Evolutionary conservation across 2,113 vertebrate species (phyloP).

Genomic region (Brachyhypopomus occidentalis): DNA sequence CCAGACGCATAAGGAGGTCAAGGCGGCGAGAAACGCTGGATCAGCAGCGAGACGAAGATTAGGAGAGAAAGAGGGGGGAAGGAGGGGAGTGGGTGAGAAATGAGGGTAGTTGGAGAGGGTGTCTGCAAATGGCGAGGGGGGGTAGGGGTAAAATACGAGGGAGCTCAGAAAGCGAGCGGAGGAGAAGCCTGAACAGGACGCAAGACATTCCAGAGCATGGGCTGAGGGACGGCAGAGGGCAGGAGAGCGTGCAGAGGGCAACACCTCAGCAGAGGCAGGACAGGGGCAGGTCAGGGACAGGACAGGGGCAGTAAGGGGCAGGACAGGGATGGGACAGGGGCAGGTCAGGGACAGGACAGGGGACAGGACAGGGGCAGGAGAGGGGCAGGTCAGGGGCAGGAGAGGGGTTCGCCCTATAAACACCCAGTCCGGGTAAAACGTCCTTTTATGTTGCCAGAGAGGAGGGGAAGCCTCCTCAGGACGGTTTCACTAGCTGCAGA

Average conservation of each 20-base stretch:
- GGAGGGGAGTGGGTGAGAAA: slow-evolving; percentile 12
- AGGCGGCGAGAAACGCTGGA: slow-evolving; percentile 27
- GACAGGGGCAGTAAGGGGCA: slow-evolving; percentile 60
- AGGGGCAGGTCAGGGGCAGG: slow-evolving; percentile 42
- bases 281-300: slow-evolving; percentile 40
- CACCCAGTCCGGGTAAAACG: slow-evolving; percentile 66
- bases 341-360: slow-evolving; percentile 44
- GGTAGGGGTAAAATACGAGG: slow-evolving; percentile 25
- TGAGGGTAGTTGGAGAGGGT: not conserved
- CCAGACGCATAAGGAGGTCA: slow-evolving; percentile 27
- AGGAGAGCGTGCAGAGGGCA: slow-evolving; percentile 60
- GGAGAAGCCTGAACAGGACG: slow-evolving; percentile 29
- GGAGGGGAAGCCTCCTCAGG: slow-evolving; percentile 19
- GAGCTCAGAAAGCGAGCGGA: slow-evolving; percentile 9
- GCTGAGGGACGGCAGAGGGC: slow-evolving; percentile 57
- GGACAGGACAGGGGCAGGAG: slow-evolving; percentile 55
- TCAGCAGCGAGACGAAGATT: slow-evolving; percentile 17
- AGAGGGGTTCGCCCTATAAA: slow-evolving; percentile 70
- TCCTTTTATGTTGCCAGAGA: slow-evolving; percentile 60
- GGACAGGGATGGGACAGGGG: slow-evolving; percentile 59
- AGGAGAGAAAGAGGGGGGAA: slow-evolving; percentile 17
- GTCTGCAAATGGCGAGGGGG: not conserved
- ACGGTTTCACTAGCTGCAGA: slow-evolving; percentile 31
- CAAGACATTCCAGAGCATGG: slow-evolving; percentile 40
- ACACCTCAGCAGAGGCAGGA: slow-evolving; percentile 60